phyloP scores from a whole-genome alignment of 2,888 invertebrate genomes.

The Heliconius ismenius region DNA sequence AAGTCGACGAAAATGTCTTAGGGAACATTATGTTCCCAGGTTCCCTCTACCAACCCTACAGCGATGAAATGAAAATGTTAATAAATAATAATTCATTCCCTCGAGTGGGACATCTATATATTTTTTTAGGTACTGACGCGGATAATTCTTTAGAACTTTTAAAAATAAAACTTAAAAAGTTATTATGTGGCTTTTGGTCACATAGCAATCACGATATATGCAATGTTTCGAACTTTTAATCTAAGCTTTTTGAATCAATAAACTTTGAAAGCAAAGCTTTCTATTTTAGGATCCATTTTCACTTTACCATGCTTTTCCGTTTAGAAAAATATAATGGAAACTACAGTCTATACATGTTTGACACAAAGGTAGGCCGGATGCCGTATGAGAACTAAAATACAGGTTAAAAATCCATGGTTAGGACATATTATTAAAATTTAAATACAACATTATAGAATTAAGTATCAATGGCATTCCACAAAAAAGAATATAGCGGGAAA shows the following conservation, averaged over 20 bases:
- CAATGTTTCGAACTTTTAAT: background rate
- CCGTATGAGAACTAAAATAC: background rate
- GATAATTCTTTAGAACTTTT: no score
- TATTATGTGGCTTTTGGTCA: background rate
- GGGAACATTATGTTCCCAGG: background rate
- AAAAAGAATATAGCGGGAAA: no score
- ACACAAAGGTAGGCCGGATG: slow-evolving; percentile 20
- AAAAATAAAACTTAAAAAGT: background rate
- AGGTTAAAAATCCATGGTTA: background rate
- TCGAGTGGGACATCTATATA: no score
- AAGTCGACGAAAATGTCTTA: no score
- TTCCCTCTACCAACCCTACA: background rate
- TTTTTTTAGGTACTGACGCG: no score
- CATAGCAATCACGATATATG: background rate
- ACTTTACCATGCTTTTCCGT: slow-evolving; percentile 10
- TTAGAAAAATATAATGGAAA: slow-evolving; percentile 31
- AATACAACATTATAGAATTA: background rate
- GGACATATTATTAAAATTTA: background rate
- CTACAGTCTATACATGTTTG: slow-evolving; percentile 29
- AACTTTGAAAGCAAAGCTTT: background rate
- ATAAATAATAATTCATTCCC: no score
- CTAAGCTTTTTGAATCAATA: background rate
- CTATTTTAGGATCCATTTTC: slow-evolving; percentile 8
- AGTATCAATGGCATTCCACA: background rate
- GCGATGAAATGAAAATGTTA: no score